These are phyloP conservation scores for Notoglanidium macrostoma DNA, from an alignment of 2,797 vertebrate species.

Conservation along the genomic window DNA sequence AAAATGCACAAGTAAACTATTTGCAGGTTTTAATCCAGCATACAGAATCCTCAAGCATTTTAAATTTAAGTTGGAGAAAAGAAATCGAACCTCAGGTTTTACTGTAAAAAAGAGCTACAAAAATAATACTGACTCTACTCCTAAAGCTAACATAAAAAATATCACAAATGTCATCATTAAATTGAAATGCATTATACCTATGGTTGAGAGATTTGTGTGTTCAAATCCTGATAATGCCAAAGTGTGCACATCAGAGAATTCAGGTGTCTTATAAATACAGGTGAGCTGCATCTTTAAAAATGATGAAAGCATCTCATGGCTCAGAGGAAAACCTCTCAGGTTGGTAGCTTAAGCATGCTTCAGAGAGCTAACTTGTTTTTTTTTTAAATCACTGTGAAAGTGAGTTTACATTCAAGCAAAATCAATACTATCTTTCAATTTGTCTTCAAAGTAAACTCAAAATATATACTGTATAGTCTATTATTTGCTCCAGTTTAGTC, in stretches of 20 bases:
- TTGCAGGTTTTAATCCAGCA: not conserved
- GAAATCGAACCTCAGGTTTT: not conserved
- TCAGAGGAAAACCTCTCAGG: not conserved
- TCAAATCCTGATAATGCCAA: not conserved
- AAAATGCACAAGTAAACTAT: not conserved
- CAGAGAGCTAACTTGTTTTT: not conserved
- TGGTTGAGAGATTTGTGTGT: no score
- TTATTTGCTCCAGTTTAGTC: not conserved
- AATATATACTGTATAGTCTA: not conserved
- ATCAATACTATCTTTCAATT: not conserved
- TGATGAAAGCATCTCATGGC: not conserved
- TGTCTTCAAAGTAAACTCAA: not conserved
- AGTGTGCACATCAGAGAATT: not conserved
- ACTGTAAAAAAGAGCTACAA: not conserved
- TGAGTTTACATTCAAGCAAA: not conserved
- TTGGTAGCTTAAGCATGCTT: not conserved
- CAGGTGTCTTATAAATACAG: not conserved
- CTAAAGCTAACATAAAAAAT: not conserved
- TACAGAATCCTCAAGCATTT: not conserved
- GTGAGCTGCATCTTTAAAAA: not conserved
- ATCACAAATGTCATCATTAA: not conserved
- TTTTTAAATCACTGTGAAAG: not conserved
- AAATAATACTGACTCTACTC: not conserved
- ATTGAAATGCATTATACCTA: not conserved
- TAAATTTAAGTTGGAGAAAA: not conserved